Base-by-base conservation (phyloP, 2,888 invertebrate species). In the Lathronympha strigana region DNA sequence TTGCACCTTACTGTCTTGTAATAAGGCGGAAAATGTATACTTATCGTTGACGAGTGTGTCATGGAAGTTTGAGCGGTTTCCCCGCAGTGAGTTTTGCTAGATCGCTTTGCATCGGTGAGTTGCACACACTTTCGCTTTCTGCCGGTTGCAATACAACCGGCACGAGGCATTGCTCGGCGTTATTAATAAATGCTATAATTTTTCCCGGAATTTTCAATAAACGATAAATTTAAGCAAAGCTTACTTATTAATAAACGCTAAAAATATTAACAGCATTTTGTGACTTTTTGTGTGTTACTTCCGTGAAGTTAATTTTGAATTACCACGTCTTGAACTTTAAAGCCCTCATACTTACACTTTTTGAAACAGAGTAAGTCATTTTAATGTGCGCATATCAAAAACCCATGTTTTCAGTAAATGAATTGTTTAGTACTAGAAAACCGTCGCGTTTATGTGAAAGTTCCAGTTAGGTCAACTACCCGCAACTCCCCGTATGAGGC, bases 111-210 rank as follows among this genome's bases (percentile, higher is more conserved):
- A 55, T 28, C 17, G 55, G 40, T 40, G 25, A 55, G 25, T 28
- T 40, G 25, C 55, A 28, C 25, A 55, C 40, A 55, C 55, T 55
- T 55, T 55, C 55, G 55, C 55, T 55, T 13, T 8, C 17, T 28
- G 40, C 28, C 40, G 40, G 13, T 28, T 17, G 28, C 38, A 15
- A n/a, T n/a, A n/a, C n/a, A 11, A 21, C 6, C 23, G 53, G 15
- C 15, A 3, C 53, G 21, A 54, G 36, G 19, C 36, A 33, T 53
- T 23, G 54, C 23, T 38, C 23, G 23, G 23, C 15, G 15, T 4
- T 38, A 38, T 2, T 38, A 31, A 23, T 15, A 11, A 36, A 17
- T 4, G 17, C 25, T 28, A 28, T 25, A 15, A 4, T 36, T 53
- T 51, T 51, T 33, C 51, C 31, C 13, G 19, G 19, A 13, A 11